A percentile compares a stretch with the other conserved stretches of the same genome.
These are phyloP conservation scores for Aphelocoma californica DNA, from an alignment of 2,797 vertebrate species.

Conservation along the genomic window DNA sequence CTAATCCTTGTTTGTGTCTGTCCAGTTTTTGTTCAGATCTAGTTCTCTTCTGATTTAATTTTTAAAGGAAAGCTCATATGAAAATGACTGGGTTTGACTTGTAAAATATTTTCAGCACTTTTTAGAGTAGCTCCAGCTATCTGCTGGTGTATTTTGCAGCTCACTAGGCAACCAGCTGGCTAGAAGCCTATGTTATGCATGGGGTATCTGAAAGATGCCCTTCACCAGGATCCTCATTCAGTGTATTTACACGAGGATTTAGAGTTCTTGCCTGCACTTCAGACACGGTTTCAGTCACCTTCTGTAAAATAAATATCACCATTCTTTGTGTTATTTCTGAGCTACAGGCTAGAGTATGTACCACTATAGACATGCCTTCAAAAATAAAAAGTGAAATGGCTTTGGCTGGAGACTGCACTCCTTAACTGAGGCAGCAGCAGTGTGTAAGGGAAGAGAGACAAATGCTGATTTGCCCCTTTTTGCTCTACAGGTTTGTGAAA, in stretches of 20 bases:
- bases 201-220: not conserved
- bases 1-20: not conserved
- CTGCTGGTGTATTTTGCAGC: not conserved
- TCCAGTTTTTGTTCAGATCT: not conserved
- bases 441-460: not conserved
- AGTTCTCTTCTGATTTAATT: not conserved
- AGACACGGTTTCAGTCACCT: not conserved
- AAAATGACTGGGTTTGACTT: not conserved
- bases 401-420: not conserved
- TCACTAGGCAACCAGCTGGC: not conserved
- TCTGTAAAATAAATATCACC: not conserved
- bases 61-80: not conserved
- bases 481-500: not conserved
- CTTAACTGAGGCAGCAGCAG: not conserved
- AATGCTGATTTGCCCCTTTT: not conserved
- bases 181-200: not conserved
- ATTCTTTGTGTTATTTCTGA: not conserved
- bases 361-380: not conserved
- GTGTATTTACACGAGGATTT: not conserved
- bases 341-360: not conserved
- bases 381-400: not conserved
- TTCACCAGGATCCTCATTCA: not conserved
- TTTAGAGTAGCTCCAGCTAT: not conserved
- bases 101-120: not conserved
- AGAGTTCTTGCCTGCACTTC: not conserved